Evolutionary conservation across 1,140 invertebrate genomes (phyloP).

Genomic region (Harpegnathos saltator): DNA sequence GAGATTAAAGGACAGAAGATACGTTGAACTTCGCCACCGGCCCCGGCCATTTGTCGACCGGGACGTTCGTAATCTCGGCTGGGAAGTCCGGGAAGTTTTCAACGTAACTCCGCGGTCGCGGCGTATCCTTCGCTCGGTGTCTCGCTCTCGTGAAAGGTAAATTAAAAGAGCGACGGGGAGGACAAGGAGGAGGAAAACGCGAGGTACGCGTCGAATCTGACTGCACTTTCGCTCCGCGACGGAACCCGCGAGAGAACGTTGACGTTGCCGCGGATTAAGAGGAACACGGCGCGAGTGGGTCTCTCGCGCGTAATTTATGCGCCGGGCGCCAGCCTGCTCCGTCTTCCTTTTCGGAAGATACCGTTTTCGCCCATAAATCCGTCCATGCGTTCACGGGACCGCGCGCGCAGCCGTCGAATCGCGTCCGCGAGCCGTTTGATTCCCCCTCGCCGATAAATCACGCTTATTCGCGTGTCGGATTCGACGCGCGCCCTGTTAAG

Average conservation of each 20-base stretch:
- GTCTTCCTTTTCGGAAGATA: conserved; percentile 31
- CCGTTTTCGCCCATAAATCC: conserved; percentile 46
- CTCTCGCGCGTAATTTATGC: conserved; percentile 14
- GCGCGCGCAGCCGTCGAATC: conserved; percentile 34
- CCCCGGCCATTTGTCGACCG: not conserved
- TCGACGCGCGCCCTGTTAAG: conserved; percentile 50
- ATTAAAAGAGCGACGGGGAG: not conserved
- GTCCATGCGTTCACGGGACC: conserved; percentile 20
- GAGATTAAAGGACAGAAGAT: conserved; percentile 18
- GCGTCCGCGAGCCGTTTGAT: conserved; percentile 39
- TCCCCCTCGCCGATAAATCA: conserved; percentile 52
- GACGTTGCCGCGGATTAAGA: not conserved
- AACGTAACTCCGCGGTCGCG: not conserved
- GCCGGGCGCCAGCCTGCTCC: not conserved
- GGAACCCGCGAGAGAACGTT: not conserved
- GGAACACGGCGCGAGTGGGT: conserved; percentile 6
- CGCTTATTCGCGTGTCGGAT: conserved; percentile 42
- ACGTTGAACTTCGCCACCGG: not conserved
- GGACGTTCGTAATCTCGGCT: not conserved
- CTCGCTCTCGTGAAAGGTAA: not conserved
- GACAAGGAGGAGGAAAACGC: too few species aligned
- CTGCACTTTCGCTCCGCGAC: not conserved
- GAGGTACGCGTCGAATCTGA: not conserved
- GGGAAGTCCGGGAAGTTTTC: not conserved
- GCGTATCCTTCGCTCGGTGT: not conserved